phyloP scores from a whole-genome alignment of 2,113 vertebrate genomes.

The Bufo gargarizans region DNA sequence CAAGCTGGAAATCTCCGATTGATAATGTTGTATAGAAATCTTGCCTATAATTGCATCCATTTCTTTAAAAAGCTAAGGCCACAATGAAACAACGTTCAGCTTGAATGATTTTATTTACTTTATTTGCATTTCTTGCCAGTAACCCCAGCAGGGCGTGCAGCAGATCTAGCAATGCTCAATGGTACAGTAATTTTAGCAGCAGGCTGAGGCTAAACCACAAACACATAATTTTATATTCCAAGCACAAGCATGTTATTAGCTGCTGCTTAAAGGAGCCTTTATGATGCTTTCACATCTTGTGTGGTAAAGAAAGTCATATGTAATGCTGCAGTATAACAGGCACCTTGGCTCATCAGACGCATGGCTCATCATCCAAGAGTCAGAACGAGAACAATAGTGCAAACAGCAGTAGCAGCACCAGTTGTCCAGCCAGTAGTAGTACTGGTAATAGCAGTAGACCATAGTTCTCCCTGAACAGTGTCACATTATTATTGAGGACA shows the following conservation, averaged over 20 bases:
- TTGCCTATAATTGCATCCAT: slow-evolving; percentile 18
- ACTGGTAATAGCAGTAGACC: too few species aligned
- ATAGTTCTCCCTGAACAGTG: too few species aligned
- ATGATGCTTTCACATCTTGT: slow-evolving; percentile 9
- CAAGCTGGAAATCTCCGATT: neutral
- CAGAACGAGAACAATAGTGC: too few species aligned
- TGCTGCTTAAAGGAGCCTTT: neutral
- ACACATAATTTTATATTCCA: slow-evolving; percentile 36
- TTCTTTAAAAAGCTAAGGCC: slow-evolving; percentile 26
- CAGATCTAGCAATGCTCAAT: slow-evolving; percentile 22
- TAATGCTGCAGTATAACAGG: slow-evolving; percentile 1
- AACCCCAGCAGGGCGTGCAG: slow-evolving; percentile 46
- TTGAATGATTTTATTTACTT: slow-evolving; percentile 44
- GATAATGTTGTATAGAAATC: slow-evolving; percentile 29
- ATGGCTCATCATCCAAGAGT: too few species aligned
- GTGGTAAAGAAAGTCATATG: slow-evolving; percentile 3
- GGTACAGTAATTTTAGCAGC: slow-evolving; percentile 48
- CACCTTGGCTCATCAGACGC: neutral
- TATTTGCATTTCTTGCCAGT: slow-evolving; percentile 53
- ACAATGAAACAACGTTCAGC: slow-evolving; percentile 27
- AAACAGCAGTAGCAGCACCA: too few species aligned
- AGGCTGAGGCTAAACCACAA: neutral
- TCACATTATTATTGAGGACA: too few species aligned
- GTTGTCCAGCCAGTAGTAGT: too few species aligned
- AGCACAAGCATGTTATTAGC: slow-evolving; percentile 33